Conservation (phyloP, 2,797 vertebrate genomes). For the Cottoperca gobio region DNA sequence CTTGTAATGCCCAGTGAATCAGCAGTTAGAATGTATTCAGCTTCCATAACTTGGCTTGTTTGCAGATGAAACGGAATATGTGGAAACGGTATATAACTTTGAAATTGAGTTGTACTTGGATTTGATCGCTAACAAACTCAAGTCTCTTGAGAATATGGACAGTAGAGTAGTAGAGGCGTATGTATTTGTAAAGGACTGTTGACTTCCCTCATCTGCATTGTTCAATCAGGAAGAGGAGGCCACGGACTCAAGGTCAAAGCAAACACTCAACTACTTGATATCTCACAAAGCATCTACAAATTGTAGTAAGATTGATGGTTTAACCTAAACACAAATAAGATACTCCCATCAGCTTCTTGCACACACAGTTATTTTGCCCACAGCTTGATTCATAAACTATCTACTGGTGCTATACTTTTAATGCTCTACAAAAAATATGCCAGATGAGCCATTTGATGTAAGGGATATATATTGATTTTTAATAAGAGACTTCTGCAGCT, state of each 20-base stretch:
- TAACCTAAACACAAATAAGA: neutral
- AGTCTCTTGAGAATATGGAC: neutral
- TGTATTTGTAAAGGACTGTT: too few species aligned
- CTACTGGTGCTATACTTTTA: slow-evolving; percentile 25
- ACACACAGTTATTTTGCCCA: neutral
- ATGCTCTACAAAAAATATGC: slow-evolving; percentile 55
- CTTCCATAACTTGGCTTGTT: neutral
- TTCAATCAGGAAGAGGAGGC: too few species aligned
- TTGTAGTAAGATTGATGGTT: neutral
- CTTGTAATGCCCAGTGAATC: neutral
- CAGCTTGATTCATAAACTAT: neutral
- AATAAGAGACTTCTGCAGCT: slow-evolving; percentile 76
- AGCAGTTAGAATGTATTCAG: neutral
- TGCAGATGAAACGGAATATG: neutral
- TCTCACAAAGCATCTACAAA: neutral
- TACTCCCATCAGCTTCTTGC: neutral
- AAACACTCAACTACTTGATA: neutral
- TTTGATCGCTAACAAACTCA: neutral
- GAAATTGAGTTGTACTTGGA: neutral
- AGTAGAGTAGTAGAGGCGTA: neutral
- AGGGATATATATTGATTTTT: slow-evolving; percentile 80
- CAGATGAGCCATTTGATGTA: slow-evolving; percentile 65
- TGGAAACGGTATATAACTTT: neutral
- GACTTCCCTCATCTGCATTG: too few species aligned
- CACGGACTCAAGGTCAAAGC: neutral